Percentiles rank a stretch among this genome's conserved stretches.
phyloP scores from a whole-genome alignment of 1,140 invertebrate species.

The Steinernema feltiae region DNA sequence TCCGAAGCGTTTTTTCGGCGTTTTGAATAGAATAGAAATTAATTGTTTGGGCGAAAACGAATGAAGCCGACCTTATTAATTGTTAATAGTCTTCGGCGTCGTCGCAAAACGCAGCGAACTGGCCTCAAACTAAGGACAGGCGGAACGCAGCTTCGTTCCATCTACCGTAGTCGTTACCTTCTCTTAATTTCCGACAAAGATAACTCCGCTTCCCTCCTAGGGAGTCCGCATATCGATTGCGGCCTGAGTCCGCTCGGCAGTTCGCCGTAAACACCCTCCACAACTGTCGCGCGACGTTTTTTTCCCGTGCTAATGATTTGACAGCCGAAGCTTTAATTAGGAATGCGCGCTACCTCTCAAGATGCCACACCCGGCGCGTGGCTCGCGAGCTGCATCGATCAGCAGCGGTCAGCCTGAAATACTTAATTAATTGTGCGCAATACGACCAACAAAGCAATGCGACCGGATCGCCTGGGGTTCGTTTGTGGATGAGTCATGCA shows the following conservation, averaged over 20 bases:
- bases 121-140: too few species aligned
- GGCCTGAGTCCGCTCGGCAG: background rate
- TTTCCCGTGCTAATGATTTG: background rate
- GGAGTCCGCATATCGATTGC: background rate
- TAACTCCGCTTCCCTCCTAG: background rate
- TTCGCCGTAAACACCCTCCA: background rate
- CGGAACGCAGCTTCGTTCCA: too few species aligned
- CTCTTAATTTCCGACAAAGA: background rate
- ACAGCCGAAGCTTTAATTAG: background rate
- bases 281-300: background rate
- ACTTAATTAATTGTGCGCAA: background rate
- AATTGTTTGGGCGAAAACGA: background rate
- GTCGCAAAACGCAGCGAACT: background rate
- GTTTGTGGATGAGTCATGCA: background rate
- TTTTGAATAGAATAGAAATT: background rate
- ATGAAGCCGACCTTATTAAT: background rate
- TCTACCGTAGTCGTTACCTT: too few species aligned
- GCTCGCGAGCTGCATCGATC: background rate
- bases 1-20: background rate
- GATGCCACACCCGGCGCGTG: background rate
- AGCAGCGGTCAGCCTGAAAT: background rate
- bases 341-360: background rate
- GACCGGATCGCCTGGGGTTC: background rate
- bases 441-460: background rate
- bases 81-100: conserved; percentile 1